These are phyloP conservation scores for Torymus tubicola DNA, from an alignment of 2,888 invertebrate species.

Conservation along the genomic window DNA sequence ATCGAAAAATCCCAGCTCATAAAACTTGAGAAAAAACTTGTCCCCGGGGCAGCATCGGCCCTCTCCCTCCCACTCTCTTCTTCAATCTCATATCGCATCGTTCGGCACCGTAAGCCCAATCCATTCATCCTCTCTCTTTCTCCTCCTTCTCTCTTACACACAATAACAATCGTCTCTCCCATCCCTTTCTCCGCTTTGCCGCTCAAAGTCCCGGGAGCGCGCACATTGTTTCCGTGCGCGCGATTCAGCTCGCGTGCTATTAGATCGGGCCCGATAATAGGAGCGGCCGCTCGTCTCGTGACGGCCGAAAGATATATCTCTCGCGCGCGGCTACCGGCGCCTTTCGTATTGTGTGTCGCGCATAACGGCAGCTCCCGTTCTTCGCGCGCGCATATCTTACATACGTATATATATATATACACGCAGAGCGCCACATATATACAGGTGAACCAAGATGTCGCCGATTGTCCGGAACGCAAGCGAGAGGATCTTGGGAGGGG, in stretches of 20 bases:
- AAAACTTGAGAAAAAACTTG: too few relatives aligned
- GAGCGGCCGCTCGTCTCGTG: constrained; percentile 2
- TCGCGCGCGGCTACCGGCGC: constrained; percentile 16
- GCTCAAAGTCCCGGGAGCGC: not conserved
- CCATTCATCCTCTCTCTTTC: too few relatives aligned
- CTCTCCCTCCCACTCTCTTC: too few relatives aligned
- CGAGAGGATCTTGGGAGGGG: too few relatives aligned
- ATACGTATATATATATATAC: not conserved
- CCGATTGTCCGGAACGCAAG: too few relatives aligned
- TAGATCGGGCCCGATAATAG: constrained; percentile 35
- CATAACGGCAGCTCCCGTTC: constrained; percentile 29
- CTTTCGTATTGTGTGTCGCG: constrained; percentile 12
- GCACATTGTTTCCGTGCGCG: constrained; percentile 30
- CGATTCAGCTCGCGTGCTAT: constrained; percentile 11
- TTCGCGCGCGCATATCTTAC: not conserved
- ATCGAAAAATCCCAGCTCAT: too few relatives aligned
- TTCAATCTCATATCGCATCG: too few relatives aligned
- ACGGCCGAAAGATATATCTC: not conserved
- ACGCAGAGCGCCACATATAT: not conserved
- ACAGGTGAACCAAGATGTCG: not conserved
- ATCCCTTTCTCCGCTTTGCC: not conserved
- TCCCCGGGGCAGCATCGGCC: too few relatives aligned
- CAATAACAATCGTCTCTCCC: constrained; percentile 1
- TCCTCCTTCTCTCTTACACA: too few relatives aligned
- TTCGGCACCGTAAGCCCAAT: too few relatives aligned